A percentile compares a stretch with the other conserved stretches of the same genome.
phyloP scores from a whole-genome alignment of 2,113 vertebrate species.

The Forbesichthys agassizii region DNA sequence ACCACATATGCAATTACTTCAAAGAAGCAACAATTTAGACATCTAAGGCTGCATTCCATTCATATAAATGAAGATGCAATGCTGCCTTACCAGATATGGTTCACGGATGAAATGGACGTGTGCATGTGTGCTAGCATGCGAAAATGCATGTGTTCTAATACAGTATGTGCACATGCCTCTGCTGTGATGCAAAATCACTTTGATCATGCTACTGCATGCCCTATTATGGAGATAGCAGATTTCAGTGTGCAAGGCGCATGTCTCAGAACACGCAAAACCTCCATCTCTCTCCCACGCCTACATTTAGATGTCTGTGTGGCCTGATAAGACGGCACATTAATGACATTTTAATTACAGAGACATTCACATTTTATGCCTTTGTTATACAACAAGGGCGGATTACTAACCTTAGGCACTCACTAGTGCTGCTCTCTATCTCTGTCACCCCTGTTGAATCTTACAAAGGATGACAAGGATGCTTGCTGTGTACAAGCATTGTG shows the following conservation, averaged over 20 bases:
- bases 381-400: conserved; percentile 53
- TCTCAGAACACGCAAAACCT: conserved; percentile 31
- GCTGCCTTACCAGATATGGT: conserved; percentile 5
- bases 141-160: not conserved
- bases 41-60: conserved; percentile 20
- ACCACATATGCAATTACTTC: conserved; percentile 7
- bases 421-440: conserved; percentile 35
- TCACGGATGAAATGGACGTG: not conserved
- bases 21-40: not conserved
- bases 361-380: conserved; percentile 60
- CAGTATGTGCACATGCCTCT: not conserved
- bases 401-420: conserved; percentile 45
- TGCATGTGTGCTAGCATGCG: not conserved
- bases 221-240: conserved; percentile 57
- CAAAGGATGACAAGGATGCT: conserved; percentile 37
- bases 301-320: conserved; percentile 64
- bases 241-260: conserved; percentile 40
- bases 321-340: conserved; percentile 67
- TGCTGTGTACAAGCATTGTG: conserved; percentile 22
- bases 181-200: conserved; percentile 29
- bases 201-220: conserved; percentile 36
- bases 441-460: conserved; percentile 17
- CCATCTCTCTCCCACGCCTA: conserved; percentile 51
- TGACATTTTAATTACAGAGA: conserved; percentile 71
- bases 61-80: conserved; percentile 30